phyloP scores from a whole-genome alignment of 2,797 vertebrate species.

The Silurus aristotelis region DNA sequence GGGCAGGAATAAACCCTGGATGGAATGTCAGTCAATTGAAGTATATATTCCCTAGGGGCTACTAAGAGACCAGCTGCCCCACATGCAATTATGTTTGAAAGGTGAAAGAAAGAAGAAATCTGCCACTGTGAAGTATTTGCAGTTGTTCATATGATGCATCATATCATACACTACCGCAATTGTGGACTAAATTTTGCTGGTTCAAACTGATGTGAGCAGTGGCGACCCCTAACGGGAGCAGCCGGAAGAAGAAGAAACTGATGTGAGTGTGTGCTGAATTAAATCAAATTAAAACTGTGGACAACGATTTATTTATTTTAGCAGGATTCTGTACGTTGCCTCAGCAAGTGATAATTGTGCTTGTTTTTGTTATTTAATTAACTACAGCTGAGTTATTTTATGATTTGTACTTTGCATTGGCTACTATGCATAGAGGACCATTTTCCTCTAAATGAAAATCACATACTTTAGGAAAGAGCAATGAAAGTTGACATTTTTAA shows the following conservation, averaged over 20 bases:
- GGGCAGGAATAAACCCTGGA: not conserved
- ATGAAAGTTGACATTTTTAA: conserved; percentile 27
- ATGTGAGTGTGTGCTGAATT: no score
- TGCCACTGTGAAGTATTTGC: not conserved
- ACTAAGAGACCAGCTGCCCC: not conserved
- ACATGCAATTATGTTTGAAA: not conserved
- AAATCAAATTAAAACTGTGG: not conserved
- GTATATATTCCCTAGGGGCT: not conserved
- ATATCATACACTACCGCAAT: not conserved
- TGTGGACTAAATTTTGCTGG: not conserved
- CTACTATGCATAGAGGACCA: conserved; percentile 19
- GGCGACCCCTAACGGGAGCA: no score
- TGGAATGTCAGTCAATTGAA: not conserved
- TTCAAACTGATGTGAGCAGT: not conserved
- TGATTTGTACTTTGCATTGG: not conserved
- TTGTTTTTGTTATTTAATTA: not conserved
- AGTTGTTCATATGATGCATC: not conserved
- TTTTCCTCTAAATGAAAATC: conserved; percentile 38
- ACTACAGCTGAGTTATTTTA: not conserved
- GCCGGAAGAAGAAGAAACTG: no score
- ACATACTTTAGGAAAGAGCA: conserved; percentile 43
- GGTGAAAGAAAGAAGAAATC: not conserved
- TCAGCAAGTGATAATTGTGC: not conserved
- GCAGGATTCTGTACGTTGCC: not conserved
- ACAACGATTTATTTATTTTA: not conserved